Evolutionary conservation across 2,113 vertebrate species (phyloP).

Genomic region (Paralichthys olivaceus): DNA sequence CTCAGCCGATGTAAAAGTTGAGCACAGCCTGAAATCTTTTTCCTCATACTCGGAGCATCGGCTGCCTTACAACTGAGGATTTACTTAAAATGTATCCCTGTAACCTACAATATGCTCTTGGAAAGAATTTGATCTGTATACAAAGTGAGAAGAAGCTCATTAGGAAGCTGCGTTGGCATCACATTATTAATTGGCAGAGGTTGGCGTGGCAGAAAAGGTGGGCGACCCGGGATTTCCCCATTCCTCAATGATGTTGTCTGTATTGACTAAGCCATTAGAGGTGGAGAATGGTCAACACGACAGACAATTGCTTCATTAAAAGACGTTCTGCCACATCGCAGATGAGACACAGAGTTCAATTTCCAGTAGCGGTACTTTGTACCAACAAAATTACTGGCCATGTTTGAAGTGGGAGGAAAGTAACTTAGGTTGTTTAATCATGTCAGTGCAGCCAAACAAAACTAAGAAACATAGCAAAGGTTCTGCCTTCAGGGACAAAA

Average conservation of each 20-base stretch:
- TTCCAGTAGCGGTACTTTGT: background rate
- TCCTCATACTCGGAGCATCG: no score
- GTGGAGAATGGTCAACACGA: slow-evolving; percentile 56
- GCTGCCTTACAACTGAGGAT: no score
- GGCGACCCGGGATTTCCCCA: slow-evolving; percentile 54
- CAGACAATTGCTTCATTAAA: slow-evolving; percentile 30
- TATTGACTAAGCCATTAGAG: slow-evolving; percentile 70
- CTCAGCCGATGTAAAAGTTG: no score
- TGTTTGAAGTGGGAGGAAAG: background rate
- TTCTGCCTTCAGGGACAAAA: background rate
- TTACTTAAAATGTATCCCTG: background rate
- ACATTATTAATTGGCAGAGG: slow-evolving; percentile 17
- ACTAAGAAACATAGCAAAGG: background rate
- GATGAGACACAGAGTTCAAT: background rate
- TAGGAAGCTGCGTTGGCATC: slow-evolving; percentile 22
- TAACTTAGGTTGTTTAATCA: background rate
- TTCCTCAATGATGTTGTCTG: slow-evolving; percentile 48
- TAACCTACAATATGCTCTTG: background rate
- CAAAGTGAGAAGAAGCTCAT: slow-evolving; percentile 20
- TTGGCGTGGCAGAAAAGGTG: slow-evolving; percentile 39
- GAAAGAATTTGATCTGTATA: slow-evolving; percentile 7
- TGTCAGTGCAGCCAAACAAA: background rate
- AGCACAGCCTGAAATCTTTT: no score
- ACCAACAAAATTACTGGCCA: background rate
- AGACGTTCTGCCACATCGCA: slow-evolving; percentile 17